Conservation (phyloP, 1,140 invertebrate species). For the Penaeus chinensis region DNA sequence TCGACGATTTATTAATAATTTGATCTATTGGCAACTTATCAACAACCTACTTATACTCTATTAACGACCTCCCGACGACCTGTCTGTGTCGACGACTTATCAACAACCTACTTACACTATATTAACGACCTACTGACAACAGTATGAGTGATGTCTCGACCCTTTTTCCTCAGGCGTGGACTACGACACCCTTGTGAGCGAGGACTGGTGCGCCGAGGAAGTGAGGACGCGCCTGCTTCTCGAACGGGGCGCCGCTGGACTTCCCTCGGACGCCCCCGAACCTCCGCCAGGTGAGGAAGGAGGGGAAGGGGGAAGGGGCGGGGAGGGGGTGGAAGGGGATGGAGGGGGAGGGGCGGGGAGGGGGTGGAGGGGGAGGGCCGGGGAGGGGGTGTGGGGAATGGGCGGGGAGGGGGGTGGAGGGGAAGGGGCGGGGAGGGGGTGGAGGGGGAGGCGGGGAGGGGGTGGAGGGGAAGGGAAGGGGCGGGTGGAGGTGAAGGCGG, state of each 20-base stretch:
- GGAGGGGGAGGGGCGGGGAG: not conserved
- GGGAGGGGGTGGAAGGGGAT: not conserved
- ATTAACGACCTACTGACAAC: not conserved
- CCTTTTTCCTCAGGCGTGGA: conserved; percentile 35
- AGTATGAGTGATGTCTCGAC: not conserved
- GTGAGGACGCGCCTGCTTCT: conserved; percentile 48
- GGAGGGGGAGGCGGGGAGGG: not conserved
- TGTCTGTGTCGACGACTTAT: too few species aligned
- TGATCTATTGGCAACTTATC: too few species aligned
- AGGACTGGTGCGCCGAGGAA: conserved; percentile 54
- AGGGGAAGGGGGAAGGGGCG: not conserved
- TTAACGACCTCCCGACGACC: not conserved
- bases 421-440: not conserved
- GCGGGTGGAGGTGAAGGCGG: not conserved
- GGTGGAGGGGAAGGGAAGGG: not conserved
- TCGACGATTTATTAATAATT: too few species aligned
- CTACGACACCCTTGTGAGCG: conserved; percentile 52
- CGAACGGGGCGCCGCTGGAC: conserved; percentile 41
- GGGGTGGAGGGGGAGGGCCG: not conserved
- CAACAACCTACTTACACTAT: too few species aligned
- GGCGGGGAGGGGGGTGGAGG: too few species aligned
- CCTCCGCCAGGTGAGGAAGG: conserved; percentile 37
- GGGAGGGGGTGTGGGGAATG: not conserved
- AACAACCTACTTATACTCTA: too few species aligned
- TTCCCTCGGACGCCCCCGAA: conserved; percentile 34